A percentile compares a stretch with the other conserved stretches of the same genome.
Conservation (phyloP, 1,140 invertebrate genomes). For the Tribolium castaneum region DNA sequence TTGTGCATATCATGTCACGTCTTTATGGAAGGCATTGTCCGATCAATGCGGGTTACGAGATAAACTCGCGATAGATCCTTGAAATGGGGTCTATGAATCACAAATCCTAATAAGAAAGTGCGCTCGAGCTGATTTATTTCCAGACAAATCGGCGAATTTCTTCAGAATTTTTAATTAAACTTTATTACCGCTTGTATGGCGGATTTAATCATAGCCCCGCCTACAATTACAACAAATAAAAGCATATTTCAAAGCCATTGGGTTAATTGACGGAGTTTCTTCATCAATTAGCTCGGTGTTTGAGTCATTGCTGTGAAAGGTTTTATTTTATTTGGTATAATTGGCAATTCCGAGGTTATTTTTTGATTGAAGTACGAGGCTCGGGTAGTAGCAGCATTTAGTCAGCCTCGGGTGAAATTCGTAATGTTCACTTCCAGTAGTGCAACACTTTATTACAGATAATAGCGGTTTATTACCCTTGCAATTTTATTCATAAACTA, state of each 20-base stretch:
- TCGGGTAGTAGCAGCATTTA: slow-evolving; percentile 1
- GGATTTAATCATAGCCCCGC: background rate
- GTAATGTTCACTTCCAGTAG: background rate
- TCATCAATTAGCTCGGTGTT: background rate
- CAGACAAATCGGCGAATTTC: background rate
- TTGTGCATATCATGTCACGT: slow-evolving; percentile 21
- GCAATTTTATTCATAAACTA: background rate
- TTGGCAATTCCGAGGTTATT: slow-evolving; percentile 15
- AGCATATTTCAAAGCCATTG: slow-evolving; percentile 1
- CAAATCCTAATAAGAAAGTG: too few species aligned
- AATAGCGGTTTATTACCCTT: slow-evolving; percentile 15
- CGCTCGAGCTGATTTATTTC: background rate
- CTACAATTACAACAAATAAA: background rate
- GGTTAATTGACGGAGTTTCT: background rate
- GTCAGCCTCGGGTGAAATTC: background rate
- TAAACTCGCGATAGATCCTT: background rate
- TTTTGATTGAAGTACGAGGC: background rate
- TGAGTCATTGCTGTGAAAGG: slow-evolving; percentile 6
- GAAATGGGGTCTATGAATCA: background rate
- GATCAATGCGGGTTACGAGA: slow-evolving; percentile 9
- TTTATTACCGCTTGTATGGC: background rate
- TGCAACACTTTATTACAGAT: slow-evolving; percentile 4
- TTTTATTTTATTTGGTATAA: background rate
- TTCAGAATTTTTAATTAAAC: slow-evolving; percentile 12
- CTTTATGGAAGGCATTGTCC: slow-evolving; percentile 6